Base-by-base conservation (phyloP, 2,888 invertebrate species). In the Xylophagus ater region DNA sequence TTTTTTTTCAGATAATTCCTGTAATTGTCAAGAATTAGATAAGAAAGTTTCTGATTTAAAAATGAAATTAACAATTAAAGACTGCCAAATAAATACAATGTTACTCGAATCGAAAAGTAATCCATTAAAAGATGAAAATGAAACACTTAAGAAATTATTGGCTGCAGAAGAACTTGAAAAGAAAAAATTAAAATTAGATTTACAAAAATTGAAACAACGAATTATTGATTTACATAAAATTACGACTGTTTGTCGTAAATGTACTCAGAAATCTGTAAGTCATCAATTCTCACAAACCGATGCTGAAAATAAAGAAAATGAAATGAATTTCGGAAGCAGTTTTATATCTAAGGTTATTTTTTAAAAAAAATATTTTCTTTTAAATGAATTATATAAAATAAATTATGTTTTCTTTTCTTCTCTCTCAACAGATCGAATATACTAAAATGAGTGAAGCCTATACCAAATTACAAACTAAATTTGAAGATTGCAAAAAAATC, bases 71-170 rank as follows among this genome's bases (percentile, higher is more conserved):
- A 54, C 53, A 13, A 56, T 61, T 33, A 51, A 50, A 17, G 57
- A 57, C 9, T 55, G 58, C 26, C 58, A 58, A 43, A 56, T 62
- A 8, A 55, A 55, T 3, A 54, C 53, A 1, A 43, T 60, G 1
- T 52, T 48, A 3, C 51, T 59, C 43, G 54, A 61, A 45, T 34
- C 58, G 3, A 57, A 56, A 43, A 53, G 53, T 40, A 57, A 63
- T 49, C 60, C 62, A 0, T 40, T 60, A 0, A 60, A 58, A 39
- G 51, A 54, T 3, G 60, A 63, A 42, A 56, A 55, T 37, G 54
- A 53, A 0, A 43, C 38, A 10, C 44, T 62, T 0, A 57, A 53
- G 24, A 57, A 56, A 30, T 51, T 57, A 4, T 40, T 62, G 1
- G 45, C 49, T 14, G 59, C 59, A 3, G 57, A 58, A 32, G 55